phyloP scores from a whole-genome alignment of 2,888 invertebrate species.

The Andrena minutula region DNA sequence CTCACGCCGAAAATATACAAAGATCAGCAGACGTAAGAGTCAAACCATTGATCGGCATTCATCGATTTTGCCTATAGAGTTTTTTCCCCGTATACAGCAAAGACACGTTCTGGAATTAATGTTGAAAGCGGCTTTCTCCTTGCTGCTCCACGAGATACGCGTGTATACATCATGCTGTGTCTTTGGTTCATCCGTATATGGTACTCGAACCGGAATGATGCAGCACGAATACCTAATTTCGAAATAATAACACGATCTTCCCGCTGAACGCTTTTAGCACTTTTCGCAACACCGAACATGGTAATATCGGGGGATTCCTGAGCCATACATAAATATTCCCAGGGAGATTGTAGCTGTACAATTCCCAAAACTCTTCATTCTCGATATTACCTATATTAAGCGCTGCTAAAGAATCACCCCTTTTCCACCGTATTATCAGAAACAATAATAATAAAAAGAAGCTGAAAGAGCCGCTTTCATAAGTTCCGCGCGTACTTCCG shows the following conservation, averaged over 20 bases:
- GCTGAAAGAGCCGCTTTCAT: constrained; percentile 6
- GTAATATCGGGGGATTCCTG: background rate
- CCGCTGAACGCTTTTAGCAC: constrained; percentile 13
- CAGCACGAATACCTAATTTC: constrained; percentile 56
- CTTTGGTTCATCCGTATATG: constrained; percentile 49
- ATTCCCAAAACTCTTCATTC: background rate
- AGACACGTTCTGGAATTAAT: constrained; percentile 49
- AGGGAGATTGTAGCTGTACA: constrained; percentile 3
- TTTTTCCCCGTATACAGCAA: constrained; percentile 30
- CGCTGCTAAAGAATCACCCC: background rate
- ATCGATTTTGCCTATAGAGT: constrained; percentile 27
- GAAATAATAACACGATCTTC: constrained; percentile 39
- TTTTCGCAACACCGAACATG: background rate
- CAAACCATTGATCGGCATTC: constrained; percentile 4
- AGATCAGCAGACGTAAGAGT: background rate
- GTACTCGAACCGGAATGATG: constrained; percentile 46
- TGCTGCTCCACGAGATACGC: constrained; percentile 30
- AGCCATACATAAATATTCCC: background rate
- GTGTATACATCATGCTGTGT: constrained; percentile 37
- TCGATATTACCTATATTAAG: background rate
- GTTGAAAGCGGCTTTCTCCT: constrained; percentile 57
- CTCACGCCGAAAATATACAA: constrained; percentile 1
- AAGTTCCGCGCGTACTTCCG: constrained; percentile 7
- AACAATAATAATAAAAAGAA: background rate
- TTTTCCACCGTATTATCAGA: no score